Percentiles rank a stretch among this genome's conserved stretches.
Conservation (phyloP, 2,888 invertebrate species). For the Lamellibrachia columna region DNA sequence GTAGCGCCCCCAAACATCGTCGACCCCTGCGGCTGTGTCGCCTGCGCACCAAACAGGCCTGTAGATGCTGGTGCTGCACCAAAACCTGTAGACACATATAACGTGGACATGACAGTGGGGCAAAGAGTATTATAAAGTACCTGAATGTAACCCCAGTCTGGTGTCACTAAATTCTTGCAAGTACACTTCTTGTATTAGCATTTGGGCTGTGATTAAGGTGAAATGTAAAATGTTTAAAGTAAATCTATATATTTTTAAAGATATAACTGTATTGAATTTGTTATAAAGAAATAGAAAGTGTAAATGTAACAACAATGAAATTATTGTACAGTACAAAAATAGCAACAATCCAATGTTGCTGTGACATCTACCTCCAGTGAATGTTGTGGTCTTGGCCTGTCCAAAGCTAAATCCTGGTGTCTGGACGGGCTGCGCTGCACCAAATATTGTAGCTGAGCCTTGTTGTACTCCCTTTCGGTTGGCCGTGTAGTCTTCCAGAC, state of each 20-base stretch:
- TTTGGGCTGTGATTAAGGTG: too few relatives aligned
- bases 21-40: conserved; percentile 13
- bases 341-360: too few relatives aligned
- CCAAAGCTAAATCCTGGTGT: conserved; percentile 30
- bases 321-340: not conserved
- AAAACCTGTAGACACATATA: not conserved
- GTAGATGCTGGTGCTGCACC: conserved; percentile 6
- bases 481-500: conserved; percentile 90
- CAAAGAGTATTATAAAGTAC: too few relatives aligned
- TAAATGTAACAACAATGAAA: not conserved
- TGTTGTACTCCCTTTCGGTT: conserved; percentile 80
- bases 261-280: too few relatives aligned
- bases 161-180: too few relatives aligned
- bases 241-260: too few relatives aligned
- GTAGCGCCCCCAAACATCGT: conserved; percentile 18
- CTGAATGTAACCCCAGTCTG: too few relatives aligned
- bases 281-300: too few relatives aligned
- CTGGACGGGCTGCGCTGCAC: not conserved
- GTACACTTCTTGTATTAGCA: too few relatives aligned
- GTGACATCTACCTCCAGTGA: not conserved
- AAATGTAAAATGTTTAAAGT: too few relatives aligned
- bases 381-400: conserved; percentile 9
- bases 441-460: conserved; percentile 7
- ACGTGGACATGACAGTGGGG: not conserved
- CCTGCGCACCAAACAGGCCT: conserved; percentile 13